phyloP scores from a whole-genome alignment of 2,113 vertebrate species.

The Phoenicopterus ruber region DNA sequence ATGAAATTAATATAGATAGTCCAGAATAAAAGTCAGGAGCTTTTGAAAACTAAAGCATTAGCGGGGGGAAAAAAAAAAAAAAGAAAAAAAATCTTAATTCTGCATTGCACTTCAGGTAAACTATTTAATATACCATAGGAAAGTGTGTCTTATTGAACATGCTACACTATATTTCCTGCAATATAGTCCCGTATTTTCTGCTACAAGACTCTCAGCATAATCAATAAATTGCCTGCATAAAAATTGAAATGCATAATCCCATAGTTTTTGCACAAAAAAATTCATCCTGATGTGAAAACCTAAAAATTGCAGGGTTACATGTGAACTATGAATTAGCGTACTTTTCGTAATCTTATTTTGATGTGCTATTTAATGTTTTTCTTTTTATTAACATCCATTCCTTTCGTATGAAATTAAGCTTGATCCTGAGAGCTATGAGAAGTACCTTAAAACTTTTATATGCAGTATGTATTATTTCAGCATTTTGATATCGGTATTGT shows the following conservation, averaged over 20 bases:
- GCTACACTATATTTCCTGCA: not conserved
- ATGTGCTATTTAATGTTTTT: conserved; percentile 39
- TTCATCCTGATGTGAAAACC: not conserved
- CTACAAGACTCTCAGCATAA: not conserved
- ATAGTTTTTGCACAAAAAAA: not conserved
- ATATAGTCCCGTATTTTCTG: not conserved
- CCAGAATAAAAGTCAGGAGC: not conserved
- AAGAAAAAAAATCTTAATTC: not conserved
- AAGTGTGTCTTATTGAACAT: not conserved
- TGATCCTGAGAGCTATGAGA: conserved; percentile 57
- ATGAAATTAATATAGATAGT: not conserved
- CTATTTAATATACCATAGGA: not conserved
- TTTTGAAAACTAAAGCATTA: not conserved
- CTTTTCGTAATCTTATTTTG: conserved; percentile 8
- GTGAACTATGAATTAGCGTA: not conserved
- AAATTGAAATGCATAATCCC: not conserved
- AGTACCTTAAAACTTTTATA: conserved; percentile 56
- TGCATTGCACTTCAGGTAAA: not conserved
- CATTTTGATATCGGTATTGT: conserved; percentile 51
- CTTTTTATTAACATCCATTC: conserved; percentile 56
- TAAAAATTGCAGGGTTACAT: not conserved
- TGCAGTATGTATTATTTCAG: conserved; percentile 59
- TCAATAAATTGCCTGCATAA: not conserved
- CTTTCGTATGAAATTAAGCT: conserved; percentile 46
- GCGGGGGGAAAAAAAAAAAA: not conserved